Percentiles rank a stretch among this genome's conserved stretches.
These are phyloP conservation scores for Xiphophorus maculatus DNA, from an alignment of 2,113 vertebrate genomes.

Conservation along the genomic window DNA sequence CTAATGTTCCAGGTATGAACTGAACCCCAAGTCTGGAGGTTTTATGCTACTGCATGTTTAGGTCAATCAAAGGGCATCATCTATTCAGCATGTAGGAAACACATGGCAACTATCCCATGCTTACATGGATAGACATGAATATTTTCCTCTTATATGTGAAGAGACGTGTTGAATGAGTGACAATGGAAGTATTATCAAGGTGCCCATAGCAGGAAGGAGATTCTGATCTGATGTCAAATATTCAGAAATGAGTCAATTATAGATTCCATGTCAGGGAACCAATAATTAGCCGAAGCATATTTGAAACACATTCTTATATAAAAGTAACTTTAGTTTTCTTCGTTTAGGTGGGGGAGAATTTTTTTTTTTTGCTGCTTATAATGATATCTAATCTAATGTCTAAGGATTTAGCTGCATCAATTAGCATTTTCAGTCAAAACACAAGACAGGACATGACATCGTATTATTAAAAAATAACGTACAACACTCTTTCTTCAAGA, in stretches of 20 bases:
- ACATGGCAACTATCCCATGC: slow-evolving; percentile 16
- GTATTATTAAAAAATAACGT: not conserved
- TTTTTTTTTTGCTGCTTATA: not conserved
- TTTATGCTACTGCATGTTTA: slow-evolving; percentile 11
- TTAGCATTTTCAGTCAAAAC: too few relatives aligned
- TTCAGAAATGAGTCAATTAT: not conserved
- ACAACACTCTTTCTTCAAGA: not conserved
- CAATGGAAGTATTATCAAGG: not conserved
- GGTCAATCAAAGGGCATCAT: not conserved
- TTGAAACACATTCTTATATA: too few relatives aligned
- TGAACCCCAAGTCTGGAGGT: slow-evolving; percentile 28
- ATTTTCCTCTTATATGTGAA: not conserved
- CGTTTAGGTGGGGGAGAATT: not conserved
- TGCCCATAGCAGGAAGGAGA: slow-evolving; percentile 19
- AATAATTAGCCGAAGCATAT: not conserved
- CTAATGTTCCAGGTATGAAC: not conserved
- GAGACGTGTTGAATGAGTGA: slow-evolving; percentile 24
- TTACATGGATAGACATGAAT: slow-evolving; percentile 5
- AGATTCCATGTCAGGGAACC: not conserved
- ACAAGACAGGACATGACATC: not conserved
- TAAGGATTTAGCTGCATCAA: too few relatives aligned
- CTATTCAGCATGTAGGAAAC: slow-evolving; percentile 25
- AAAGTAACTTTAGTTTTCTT: not conserved
- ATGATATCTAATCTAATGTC: too few relatives aligned
- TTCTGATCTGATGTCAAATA: not conserved